Evolutionary conservation across 2,113 vertebrate genomes (phyloP).

Genomic region (Chloropsis hardwickii): DNA sequence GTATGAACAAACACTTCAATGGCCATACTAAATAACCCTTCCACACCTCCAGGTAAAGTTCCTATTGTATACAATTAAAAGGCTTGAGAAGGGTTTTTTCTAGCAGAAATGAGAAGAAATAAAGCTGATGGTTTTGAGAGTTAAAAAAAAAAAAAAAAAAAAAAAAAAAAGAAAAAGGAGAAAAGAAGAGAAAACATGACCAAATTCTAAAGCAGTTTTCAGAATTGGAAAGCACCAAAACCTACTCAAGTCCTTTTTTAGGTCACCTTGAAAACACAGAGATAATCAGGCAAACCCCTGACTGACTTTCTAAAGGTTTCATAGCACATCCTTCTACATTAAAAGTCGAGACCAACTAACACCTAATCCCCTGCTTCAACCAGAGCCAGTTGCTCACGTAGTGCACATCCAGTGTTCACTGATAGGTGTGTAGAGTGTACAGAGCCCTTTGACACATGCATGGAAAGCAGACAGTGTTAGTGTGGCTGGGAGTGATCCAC

Average conservation of each 20-base stretch:
- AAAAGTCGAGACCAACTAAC: not conserved
- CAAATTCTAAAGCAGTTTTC: not conserved
- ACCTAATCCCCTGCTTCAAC: not conserved
- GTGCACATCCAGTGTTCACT: not conserved
- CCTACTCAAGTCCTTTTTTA: not conserved
- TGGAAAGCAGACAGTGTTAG: not conserved
- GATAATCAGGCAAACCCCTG: not conserved
- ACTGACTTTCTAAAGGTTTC: not conserved
- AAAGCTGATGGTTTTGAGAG: not conserved
- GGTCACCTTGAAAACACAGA: not conserved
- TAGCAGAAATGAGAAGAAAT: not conserved
- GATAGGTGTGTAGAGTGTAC: rapidly evolving
- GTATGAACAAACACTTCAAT: not conserved
- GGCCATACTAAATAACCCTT: not conserved
- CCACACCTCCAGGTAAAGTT: not conserved
- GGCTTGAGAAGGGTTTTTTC: not conserved
- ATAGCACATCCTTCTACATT: not conserved
- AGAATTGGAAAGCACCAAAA: not conserved
- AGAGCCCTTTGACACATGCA: not conserved
- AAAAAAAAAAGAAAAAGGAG: not conserved
- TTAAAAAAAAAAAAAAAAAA: not conserved
- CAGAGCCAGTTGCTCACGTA: not conserved
- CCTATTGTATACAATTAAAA: not conserved
- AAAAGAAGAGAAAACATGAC: not conserved
- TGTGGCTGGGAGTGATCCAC: not conserved